Evolutionary conservation across 2,113 vertebrate species (phyloP).

Genomic region (Castor canadensis): DNA sequence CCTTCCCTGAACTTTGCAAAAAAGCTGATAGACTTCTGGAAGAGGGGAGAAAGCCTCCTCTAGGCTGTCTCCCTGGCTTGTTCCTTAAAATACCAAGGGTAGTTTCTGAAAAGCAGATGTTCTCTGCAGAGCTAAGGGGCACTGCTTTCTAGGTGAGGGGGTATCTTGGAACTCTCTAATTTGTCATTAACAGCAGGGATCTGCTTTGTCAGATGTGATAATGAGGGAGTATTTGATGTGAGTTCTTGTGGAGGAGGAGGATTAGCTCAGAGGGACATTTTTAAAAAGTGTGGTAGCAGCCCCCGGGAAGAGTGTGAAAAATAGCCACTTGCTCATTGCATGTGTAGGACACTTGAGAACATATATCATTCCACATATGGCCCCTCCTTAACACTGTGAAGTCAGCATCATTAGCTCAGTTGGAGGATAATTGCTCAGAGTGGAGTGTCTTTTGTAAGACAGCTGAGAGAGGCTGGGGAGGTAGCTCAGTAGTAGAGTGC

Average conservation of each 20-base stretch:
- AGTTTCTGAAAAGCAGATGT: neutral
- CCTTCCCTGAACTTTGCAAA: neutral
- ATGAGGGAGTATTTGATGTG: neutral
- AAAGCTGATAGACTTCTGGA: neutral
- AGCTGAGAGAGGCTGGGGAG: neutral
- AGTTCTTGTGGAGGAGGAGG: conserved; percentile 35
- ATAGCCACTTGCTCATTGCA: neutral
- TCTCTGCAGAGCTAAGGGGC: neutral
- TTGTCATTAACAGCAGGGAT: conserved; percentile 18
- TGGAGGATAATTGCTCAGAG: neutral
- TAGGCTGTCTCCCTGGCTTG: neutral
- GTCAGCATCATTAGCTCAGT: neutral
- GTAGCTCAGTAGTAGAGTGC: too few relatives aligned
- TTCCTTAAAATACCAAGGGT: neutral
- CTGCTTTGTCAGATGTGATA: conserved; percentile 44
- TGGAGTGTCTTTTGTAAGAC: neutral
- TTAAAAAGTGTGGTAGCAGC: neutral
- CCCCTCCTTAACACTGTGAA: neutral
- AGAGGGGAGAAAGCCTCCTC: neutral
- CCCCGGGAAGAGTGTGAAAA: conserved; percentile 40
- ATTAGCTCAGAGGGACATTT: conserved; percentile 1
- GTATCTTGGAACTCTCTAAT: neutral
- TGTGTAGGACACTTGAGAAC: neutral
- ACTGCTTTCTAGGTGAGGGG: neutral
- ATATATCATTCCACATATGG: neutral